A percentile compares a stretch with the other conserved stretches of the same genome.
These are phyloP conservation scores for Ceuthmochares aereus DNA, from an alignment of 2,113 vertebrate species.

Conservation along the genomic window DNA sequence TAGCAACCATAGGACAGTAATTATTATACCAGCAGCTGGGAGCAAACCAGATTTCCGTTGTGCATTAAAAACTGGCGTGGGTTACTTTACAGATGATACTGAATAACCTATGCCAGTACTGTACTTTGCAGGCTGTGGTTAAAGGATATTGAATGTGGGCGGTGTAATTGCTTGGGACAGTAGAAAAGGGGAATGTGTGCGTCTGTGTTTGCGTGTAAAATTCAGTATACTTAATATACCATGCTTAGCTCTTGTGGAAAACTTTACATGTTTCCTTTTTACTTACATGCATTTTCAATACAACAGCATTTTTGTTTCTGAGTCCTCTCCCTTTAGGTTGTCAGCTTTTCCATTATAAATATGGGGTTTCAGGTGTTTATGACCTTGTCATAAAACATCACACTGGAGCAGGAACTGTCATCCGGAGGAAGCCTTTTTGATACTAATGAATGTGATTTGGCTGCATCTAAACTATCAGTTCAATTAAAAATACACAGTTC, in stretches of 20 bases:
- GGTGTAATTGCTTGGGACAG: slow-evolving; percentile 63
- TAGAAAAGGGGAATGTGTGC: slow-evolving; percentile 36
- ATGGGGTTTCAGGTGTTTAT: not conserved
- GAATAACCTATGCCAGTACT: slow-evolving; percentile 80
- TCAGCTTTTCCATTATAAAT: slow-evolving; percentile 13
- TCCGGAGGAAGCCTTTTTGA: not conserved
- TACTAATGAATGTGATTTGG: not conserved
- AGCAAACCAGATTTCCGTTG: slow-evolving; percentile 92
- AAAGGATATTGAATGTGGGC: slow-evolving; percentile 78
- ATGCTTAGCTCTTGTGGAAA: slow-evolving; percentile 12
- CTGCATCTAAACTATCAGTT: not conserved
- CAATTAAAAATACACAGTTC: not conserved
- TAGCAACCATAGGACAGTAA: slow-evolving; percentile 93
- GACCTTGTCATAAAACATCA: not conserved
- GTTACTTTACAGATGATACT: slow-evolving; percentile 88
- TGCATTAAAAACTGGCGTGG: slow-evolving; percentile 90
- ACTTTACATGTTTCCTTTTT: not conserved
- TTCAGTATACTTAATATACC: not conserved
- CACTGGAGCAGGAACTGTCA: not conserved
- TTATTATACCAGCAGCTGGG: slow-evolving; percentile 93
- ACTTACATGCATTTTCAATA: not conserved
- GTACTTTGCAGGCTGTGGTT: slow-evolving; percentile 77
- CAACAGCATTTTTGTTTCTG: not conserved
- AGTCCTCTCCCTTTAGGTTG: not conserved
- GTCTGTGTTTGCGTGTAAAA: slow-evolving; percentile 34